Evolutionary conservation across 2,113 vertebrate genomes (phyloP).

Genomic region (Clarias gariepinus): DNA sequence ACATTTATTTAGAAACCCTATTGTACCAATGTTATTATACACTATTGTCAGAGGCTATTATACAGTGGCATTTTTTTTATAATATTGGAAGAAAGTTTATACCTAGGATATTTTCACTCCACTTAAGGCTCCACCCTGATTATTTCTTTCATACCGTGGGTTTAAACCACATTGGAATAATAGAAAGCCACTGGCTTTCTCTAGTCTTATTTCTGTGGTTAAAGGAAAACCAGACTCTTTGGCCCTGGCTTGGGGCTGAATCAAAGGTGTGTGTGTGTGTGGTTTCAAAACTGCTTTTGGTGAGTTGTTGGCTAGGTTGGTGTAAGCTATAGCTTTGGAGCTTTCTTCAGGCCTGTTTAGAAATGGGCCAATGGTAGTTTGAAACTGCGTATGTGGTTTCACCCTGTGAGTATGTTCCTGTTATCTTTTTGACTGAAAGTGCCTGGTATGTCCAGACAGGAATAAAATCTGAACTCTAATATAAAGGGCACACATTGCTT

Average conservation of each 20-base stretch:
- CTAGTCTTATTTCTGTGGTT: neutral
- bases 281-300: neutral
- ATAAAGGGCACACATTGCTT: conserved; percentile 30
- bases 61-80: conserved; percentile 26
- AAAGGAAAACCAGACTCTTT: neutral
- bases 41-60: conserved; percentile 14
- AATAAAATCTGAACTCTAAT: conserved; percentile 45
- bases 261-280: neutral
- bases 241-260: neutral
- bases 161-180: conserved; percentile 25
- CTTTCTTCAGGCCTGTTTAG: neutral
- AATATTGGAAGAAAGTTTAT: conserved; percentile 33
- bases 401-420: conserved; percentile 18
- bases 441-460: conserved; percentile 42
- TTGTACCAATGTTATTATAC: conserved; percentile 27
- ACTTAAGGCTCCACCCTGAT: conserved; percentile 8
- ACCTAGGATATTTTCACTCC: conserved; percentile 19
- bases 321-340: neutral
- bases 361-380: neutral
- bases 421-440: conserved; percentile 42
- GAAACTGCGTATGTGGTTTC: neutral
- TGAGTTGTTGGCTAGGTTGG: neutral
- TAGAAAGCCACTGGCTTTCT: conserved; percentile 25
- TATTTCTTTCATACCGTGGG: conserved; percentile 2
- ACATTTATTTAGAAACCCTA: conserved; percentile 4